Percentiles rank a stretch among this genome's conserved stretches.
These are phyloP conservation scores for Macroramphosus scolopax DNA, from an alignment of 2,797 vertebrate genomes.

Conservation along the genomic window DNA sequence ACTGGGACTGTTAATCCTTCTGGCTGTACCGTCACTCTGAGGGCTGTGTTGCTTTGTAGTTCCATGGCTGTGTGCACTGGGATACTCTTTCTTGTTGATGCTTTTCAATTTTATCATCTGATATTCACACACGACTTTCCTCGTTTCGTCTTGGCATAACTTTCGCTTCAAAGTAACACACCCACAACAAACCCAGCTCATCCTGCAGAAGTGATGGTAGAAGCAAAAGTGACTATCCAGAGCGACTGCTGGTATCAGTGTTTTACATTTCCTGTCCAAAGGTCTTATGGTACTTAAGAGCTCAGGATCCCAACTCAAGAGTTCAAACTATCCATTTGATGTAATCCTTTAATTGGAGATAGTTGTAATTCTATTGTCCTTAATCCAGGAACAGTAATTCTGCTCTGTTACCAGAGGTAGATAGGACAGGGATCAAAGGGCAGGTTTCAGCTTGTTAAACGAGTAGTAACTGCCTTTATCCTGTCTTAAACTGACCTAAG, in stretches of 20 bases:
- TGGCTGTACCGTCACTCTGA: slow-evolving; percentile 31
- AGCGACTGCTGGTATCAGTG: slow-evolving; percentile 7
- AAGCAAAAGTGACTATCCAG: slow-evolving; percentile 13
- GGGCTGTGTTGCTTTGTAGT: slow-evolving; percentile 43
- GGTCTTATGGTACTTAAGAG: slow-evolving; percentile 26
- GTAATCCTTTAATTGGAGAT: slow-evolving; percentile 47
- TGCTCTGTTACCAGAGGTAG: slow-evolving; percentile 17
- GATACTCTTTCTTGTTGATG: slow-evolving; percentile 48
- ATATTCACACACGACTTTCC: slow-evolving; percentile 28
- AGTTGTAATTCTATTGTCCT: slow-evolving; percentile 35
- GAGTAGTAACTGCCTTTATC: neutral
- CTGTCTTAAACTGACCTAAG: too few species aligned
- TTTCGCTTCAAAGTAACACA: slow-evolving; percentile 34
- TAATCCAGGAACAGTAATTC: slow-evolving; percentile 47
- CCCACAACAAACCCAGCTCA: too few species aligned
- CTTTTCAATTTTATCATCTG: slow-evolving; percentile 29
- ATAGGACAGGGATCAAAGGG: slow-evolving; percentile 35
- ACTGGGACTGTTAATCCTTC: slow-evolving; percentile 14
- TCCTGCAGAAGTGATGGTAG: slow-evolving; percentile 30
- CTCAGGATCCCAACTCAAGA: slow-evolving; percentile 12
- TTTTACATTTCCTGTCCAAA: slow-evolving; percentile 9
- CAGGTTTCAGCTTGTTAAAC: slow-evolving; percentile 34
- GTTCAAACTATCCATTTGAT: slow-evolving; percentile 30
- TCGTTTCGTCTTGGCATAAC: slow-evolving; percentile 12
- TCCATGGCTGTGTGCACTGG: slow-evolving; percentile 42